These are phyloP conservation scores for Gymnorhina tibicen DNA, from an alignment of 2,113 vertebrate genomes.

Conservation along the genomic window DNA sequence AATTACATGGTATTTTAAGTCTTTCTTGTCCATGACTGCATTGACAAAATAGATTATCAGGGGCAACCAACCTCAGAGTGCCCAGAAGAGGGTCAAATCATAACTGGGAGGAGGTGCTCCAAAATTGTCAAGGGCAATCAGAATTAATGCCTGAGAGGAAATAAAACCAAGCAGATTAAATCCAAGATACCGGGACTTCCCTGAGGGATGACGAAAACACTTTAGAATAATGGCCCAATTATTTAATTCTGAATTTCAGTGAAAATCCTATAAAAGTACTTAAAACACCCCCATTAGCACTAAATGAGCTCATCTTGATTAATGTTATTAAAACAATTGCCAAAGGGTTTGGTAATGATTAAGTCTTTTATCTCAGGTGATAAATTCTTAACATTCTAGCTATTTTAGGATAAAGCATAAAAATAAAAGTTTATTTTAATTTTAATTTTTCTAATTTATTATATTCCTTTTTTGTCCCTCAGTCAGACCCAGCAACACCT, in stretches of 20 bases:
- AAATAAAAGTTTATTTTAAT: constrained; percentile 20
- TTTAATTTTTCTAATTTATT: not conserved
- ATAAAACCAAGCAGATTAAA: constrained; percentile 34
- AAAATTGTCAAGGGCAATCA: constrained; percentile 16
- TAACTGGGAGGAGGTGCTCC: not conserved
- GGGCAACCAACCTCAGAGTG: not conserved
- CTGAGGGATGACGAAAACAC: constrained; percentile 41
- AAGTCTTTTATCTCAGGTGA: constrained; percentile 60
- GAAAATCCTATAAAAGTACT: constrained; percentile 67
- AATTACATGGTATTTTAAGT: constrained; percentile 18
- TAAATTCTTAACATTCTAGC: constrained; percentile 42
- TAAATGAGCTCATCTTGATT: constrained; percentile 65
- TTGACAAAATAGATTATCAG: constrained; percentile 28
- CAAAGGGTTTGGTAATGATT: constrained; percentile 49
- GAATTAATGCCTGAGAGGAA: constrained; percentile 20
- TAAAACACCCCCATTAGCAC: constrained; percentile 50
- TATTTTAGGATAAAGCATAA: not conserved
- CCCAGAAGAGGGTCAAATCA: constrained; percentile 21
- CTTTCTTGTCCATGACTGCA: not conserved
- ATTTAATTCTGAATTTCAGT: constrained; percentile 67
- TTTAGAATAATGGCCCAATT: constrained; percentile 64
- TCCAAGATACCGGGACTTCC: constrained; percentile 43
- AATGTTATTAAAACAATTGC: constrained; percentile 63
- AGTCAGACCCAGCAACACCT: not conserved
- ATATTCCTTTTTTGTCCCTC: not conserved